Percentiles rank a stretch among this genome's conserved stretches.
phyloP scores from a whole-genome alignment of 2,797 vertebrate genomes.

The Hylomyscus alleni region DNA sequence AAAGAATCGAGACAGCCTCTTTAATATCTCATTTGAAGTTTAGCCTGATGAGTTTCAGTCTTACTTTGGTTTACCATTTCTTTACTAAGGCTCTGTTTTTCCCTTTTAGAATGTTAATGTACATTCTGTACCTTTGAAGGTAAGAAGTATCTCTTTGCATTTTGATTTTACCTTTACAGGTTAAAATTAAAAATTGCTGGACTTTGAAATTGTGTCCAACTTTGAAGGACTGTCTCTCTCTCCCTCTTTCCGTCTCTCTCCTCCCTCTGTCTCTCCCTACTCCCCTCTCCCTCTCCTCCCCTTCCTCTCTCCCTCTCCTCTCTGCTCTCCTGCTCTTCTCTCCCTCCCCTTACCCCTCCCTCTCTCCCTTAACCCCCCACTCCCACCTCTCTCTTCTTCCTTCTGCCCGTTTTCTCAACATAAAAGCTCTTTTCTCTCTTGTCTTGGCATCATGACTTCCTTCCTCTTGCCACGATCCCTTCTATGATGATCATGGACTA shows the following conservation, averaged over 20 bases:
- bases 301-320: too few species aligned
- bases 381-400: too few species aligned
- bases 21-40: not conserved
- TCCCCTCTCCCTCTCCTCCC: not conserved
- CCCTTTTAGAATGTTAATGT: not conserved
- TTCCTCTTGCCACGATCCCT: not conserved
- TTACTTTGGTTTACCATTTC: not conserved
- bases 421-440: not conserved
- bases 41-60: not conserved
- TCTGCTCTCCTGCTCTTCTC: too few species aligned
- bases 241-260: not conserved
- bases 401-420: not conserved
- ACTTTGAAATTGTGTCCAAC: not conserved
- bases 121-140: not conserved
- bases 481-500: not conserved
- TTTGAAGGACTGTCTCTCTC: not conserved
- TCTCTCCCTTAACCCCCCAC: too few species aligned
- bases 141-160: not conserved
- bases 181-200: not conserved
- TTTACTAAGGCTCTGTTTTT: not conserved
- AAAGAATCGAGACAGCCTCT: not conserved
- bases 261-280: not conserved
- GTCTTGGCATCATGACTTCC: too few species aligned
- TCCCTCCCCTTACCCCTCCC: too few species aligned
- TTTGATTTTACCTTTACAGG: not conserved